Evolutionary conservation across 2,113 vertebrate genomes (phyloP).

Genomic region (Pipa parva): DNA sequence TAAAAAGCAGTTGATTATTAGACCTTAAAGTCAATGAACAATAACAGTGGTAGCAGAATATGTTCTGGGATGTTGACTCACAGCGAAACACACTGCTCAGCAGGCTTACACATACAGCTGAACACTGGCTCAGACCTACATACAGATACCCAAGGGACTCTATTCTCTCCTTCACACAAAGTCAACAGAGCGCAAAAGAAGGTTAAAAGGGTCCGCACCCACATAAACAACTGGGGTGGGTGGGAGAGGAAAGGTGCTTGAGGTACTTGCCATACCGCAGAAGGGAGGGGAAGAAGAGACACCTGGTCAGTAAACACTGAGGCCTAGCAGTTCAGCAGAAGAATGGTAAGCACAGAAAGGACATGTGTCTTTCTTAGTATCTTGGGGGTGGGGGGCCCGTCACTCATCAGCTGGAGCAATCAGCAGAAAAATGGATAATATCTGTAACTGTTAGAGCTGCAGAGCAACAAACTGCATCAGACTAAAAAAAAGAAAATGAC

Average conservation of each 20-base stretch:
- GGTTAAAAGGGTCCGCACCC: slow-evolving; percentile 5
- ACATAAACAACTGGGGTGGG: slow-evolving; percentile 4
- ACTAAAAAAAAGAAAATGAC: background rate
- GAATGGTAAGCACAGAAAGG: slow-evolving; percentile 8
- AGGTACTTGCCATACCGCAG: slow-evolving; percentile 29
- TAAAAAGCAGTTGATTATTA: too few species aligned
- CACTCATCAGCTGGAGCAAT: slow-evolving; percentile 25
- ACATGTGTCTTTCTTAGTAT: slow-evolving; percentile 7
- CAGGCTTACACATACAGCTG: background rate
- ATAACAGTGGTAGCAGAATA: too few species aligned
- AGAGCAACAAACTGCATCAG: background rate
- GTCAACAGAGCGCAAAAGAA: slow-evolving; percentile 6
- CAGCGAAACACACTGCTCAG: background rate
- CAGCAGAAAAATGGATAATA: background rate
- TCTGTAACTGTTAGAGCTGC: background rate
- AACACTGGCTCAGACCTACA: background rate
- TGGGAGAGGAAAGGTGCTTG: background rate
- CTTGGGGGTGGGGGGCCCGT: slow-evolving; percentile 8
- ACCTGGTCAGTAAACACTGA: slow-evolving; percentile 13
- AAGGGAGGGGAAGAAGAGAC: background rate
- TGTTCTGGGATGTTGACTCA: background rate
- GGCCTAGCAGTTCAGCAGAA: slow-evolving; percentile 3
- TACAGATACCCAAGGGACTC: slow-evolving; percentile 24
- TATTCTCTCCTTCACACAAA: background rate
- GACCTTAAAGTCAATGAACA: too few species aligned